Percentiles rank a stretch among this genome's conserved stretches.
Conservation (phyloP, 2,797 vertebrate species). For the Melanotaenia parkinsoni region DNA sequence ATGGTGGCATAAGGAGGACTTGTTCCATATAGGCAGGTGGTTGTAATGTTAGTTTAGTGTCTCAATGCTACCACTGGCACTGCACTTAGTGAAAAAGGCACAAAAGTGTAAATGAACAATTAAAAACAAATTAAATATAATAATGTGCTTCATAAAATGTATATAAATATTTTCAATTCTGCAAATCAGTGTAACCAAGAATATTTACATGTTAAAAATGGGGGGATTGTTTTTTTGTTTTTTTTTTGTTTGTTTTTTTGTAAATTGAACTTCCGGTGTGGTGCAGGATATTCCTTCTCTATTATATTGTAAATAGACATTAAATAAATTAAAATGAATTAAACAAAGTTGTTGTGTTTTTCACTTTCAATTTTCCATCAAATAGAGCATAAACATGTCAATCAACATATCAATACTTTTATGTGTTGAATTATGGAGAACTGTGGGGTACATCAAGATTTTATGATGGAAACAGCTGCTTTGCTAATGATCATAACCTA, state of each 20-base stretch:
- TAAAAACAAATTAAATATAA: conserved; percentile 15
- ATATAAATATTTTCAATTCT: conserved; percentile 38
- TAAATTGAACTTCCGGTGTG: neutral
- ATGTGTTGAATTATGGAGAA: neutral
- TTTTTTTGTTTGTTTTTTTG: conserved; percentile 19
- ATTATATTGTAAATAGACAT: conserved; percentile 66
- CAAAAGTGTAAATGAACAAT: conserved; percentile 25
- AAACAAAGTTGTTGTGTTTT: neutral
- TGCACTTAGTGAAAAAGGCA: conserved; percentile 25
- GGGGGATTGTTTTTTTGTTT: conserved; percentile 12
- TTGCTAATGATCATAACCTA: neutral
- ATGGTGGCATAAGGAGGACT: conserved; percentile 3
- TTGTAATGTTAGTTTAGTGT: conserved; percentile 2
- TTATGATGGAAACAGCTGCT: neutral
- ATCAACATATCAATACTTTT: too few relatives aligned
- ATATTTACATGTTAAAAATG: conserved; percentile 13
- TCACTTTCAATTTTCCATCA: neutral
- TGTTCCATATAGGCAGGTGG: neutral
- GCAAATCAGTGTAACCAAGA: conserved; percentile 27
- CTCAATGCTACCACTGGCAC: conserved; percentile 17
- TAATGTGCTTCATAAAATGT: conserved; percentile 44
- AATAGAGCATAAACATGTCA: neutral
- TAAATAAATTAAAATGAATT: conserved; percentile 42
- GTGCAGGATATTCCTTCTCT: neutral
- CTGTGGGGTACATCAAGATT: neutral